These are phyloP conservation scores for Eupeodes luniger DNA, from an alignment of 2,888 invertebrate species.

Conservation along the genomic window DNA sequence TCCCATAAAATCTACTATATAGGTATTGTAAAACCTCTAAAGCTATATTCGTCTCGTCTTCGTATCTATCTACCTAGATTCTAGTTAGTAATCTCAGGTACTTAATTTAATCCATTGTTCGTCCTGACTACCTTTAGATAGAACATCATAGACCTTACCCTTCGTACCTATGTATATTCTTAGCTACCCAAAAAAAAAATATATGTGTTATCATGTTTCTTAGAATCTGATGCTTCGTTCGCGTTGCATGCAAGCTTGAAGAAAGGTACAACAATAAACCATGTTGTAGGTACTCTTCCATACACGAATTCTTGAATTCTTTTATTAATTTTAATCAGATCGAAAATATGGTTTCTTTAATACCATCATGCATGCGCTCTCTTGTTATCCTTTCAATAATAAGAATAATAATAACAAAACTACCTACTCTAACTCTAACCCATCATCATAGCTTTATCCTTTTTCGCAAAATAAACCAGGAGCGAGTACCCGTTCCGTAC, in stretches of 20 bases:
- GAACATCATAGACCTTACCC: neutral
- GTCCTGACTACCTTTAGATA: conserved; percentile 1
- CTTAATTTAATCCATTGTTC: conserved; percentile 37
- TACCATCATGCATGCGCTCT: conserved; percentile 65
- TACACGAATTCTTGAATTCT: conserved; percentile 50
- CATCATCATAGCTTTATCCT: conserved; percentile 45
- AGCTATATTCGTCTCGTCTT: no score
- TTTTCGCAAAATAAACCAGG: conserved; percentile 43
- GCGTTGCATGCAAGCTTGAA: conserved; percentile 14
- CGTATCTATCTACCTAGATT: neutral
- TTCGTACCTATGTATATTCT: neutral
- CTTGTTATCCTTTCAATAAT: conserved; percentile 63
- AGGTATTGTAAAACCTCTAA: no score
- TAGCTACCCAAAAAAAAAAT: neutral
- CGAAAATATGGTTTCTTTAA: conserved; percentile 71
- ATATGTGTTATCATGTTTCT: conserved; percentile 20
- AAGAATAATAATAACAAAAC: conserved; percentile 15
- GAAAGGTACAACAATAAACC: conserved; percentile 30
- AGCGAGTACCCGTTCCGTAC: neutral
- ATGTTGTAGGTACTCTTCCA: conserved; percentile 29
- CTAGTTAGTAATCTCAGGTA: neutral
- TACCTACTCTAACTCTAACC: conserved; percentile 33
- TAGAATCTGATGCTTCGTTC: conserved; percentile 1
- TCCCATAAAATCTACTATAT: no score
- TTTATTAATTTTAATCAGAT: conserved; percentile 75